Evolutionary conservation across 2,113 vertebrate species (phyloP), one percentile per base, ranked within the genome.

Genomic region (Bufo gargarizans): DNA sequence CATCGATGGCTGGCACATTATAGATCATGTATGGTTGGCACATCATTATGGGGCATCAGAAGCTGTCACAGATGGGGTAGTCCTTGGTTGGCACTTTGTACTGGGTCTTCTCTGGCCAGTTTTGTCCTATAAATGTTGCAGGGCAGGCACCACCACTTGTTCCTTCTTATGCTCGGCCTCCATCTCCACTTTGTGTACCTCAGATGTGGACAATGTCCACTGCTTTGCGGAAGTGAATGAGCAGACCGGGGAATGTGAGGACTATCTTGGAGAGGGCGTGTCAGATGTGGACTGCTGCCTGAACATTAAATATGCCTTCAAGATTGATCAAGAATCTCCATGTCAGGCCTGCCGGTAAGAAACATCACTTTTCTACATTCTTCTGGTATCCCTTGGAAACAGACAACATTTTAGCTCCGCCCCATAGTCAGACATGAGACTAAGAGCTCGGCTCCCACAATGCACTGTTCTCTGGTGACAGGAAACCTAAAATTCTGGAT

Each of bases 221-320:
- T 94, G 94, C 85, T 94, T 91, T 22, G 81, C 74, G 43, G 22
- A 82, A 5, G 93, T 92, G 89, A 89, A 92, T 10, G 90, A 90
- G 22, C 20, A 69, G 61, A 80, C 91, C 0, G 89, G 90, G 47
- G 72, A 20, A 12, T 94, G 93, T 84, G n/a, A 58, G 43, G 82
- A 84, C 43, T 71, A 90, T 6, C 90, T 94, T 4, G 93, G 90
- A 0, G 45, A 20, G 13, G 89, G 59, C 0, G 33, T 94, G 61
- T 45, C 63, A 3, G 7, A 82, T 12, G 55, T 86, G 4, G 91
- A 92, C 67, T 94, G 94, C 90, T 94, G 94, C 72, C 90, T 93
- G 56, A 94, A 94, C 4, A 4, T 89, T 67, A 72, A 86, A 50
- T 93, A 91, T 3, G 92, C 89, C 58, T 94, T 91, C 85, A 91